Conservation (phyloP, 2,113 vertebrate species). For the Uria aalge region DNA sequence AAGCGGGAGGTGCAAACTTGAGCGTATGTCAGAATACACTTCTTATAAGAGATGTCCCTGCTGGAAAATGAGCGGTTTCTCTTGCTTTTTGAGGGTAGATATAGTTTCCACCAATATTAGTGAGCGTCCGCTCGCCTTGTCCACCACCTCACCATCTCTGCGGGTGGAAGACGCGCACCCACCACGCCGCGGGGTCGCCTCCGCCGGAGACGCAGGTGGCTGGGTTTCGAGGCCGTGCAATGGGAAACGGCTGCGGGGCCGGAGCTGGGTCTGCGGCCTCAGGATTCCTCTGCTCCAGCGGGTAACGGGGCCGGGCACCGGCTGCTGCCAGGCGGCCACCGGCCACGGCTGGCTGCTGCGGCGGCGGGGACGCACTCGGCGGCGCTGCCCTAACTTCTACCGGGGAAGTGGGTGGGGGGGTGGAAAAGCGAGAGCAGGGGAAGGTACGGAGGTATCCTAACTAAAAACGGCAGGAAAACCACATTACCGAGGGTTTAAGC, state of each 20-base stretch:
- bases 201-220: not conserved
- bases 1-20: not conserved
- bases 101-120: not conserved
- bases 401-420: no score
- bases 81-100: not conserved
- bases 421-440: not conserved
- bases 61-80: not conserved
- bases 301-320: not conserved
- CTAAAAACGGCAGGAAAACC: not conserved
- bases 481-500: rapidly evolving
- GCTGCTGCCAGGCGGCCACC: not conserved
- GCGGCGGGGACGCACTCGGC: not conserved
- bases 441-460: not conserved
- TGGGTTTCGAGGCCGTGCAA: not conserved
- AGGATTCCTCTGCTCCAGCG: not conserved
- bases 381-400: not conserved
- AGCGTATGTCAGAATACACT: rapidly evolving
- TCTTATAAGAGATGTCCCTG: not conserved
- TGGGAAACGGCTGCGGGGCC: not conserved
- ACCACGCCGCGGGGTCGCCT: rapidly evolving
- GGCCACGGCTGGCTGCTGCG: rapidly evolving
- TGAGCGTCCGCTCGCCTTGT: not conserved
- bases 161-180: no score
- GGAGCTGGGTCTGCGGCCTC: not conserved
- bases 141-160: rapidly evolving